Percentiles rank a stretch among this genome's conserved stretches.
Evolutionary conservation across 2,797 vertebrate genomes (phyloP).

Genomic region (Lagocephalus sceleratus): DNA sequence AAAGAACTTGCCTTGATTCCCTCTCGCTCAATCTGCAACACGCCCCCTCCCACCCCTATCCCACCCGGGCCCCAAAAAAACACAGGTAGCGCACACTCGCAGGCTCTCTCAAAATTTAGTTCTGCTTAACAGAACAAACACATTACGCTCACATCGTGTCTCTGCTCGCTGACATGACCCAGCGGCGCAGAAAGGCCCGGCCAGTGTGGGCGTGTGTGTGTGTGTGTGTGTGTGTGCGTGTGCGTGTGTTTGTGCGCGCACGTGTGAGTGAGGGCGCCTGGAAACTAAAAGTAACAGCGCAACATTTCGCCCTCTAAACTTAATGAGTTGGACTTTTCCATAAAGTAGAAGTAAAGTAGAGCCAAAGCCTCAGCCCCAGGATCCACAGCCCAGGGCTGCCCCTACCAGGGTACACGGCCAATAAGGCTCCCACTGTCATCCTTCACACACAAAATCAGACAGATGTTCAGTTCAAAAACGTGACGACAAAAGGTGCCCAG

Average conservation of each 20-base stretch:
- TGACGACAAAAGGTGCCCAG: too few species aligned
- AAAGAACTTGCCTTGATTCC: constrained; percentile 1
- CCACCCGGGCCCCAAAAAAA: constrained; percentile 13
- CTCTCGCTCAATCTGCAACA: not conserved
- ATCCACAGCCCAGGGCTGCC: too few species aligned
- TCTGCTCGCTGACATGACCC: constrained; percentile 54
- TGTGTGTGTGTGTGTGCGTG: constrained; percentile 15
- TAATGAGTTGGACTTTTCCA: too few species aligned
- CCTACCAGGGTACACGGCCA: too few species aligned
- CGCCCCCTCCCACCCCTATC: constrained; percentile 13
- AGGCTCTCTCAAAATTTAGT: constrained; percentile 34
- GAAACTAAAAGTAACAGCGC: too few species aligned
- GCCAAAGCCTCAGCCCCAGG: too few species aligned
- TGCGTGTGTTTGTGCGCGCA: constrained; percentile 7
- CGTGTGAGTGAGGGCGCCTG: constrained; percentile 7
- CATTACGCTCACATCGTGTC: constrained; percentile 52
- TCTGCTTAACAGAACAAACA: constrained; percentile 67
- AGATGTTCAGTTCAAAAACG: too few species aligned
- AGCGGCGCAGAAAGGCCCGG: constrained; percentile 55
- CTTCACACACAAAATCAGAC: too few species aligned
- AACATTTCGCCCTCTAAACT: too few species aligned
- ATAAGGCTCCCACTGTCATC: too few species aligned
- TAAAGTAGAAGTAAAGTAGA: too few species aligned
- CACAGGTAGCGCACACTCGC: constrained; percentile 24
- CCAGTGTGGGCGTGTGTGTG: constrained; percentile 2